Conservation (phyloP, 2,113 vertebrate genomes). For the Sinocyclocheilus anophthalmus region DNA sequence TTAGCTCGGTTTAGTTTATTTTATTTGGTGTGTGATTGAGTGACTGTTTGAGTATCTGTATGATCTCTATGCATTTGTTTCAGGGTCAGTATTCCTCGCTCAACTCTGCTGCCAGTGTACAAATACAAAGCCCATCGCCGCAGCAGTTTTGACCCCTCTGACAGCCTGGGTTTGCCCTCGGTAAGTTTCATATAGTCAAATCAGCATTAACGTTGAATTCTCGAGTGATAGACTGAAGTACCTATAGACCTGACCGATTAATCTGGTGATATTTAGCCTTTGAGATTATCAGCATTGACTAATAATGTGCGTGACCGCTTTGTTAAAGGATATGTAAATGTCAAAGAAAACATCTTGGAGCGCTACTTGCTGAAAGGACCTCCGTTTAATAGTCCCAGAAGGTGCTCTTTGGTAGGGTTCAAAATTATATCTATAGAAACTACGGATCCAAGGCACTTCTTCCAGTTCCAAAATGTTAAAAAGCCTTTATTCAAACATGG, state of each 20-base stretch:
- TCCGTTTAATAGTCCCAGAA: too few relatives aligned
- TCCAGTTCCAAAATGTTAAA: too few relatives aligned
- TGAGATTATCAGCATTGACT: background rate
- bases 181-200: conserved; percentile 73
- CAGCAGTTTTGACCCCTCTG: conserved; percentile 81
- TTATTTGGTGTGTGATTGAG: background rate
- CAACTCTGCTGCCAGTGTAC: conserved; percentile 78
- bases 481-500: too few relatives aligned
- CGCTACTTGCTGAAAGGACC: too few relatives aligned
- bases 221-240: too few relatives aligned
- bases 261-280: background rate
- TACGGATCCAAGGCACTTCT: too few relatives aligned
- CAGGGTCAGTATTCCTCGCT: conserved; percentile 86
- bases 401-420: too few relatives aligned
- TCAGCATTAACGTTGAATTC: background rate
- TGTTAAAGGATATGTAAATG: background rate
- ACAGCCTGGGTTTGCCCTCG: conserved; percentile 81
- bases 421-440: too few relatives aligned
- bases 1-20: background rate
- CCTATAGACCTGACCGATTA: background rate
- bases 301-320: background rate
- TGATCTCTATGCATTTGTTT: conserved; percentile 1
- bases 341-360: too few relatives aligned
- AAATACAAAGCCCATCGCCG: conserved; percentile 81
- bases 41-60: background rate